Percentiles rank a stretch among this genome's conserved stretches.
Evolutionary conservation across 2,888 invertebrate species (phyloP).

Genomic region (Ellobium chinense): DNA sequence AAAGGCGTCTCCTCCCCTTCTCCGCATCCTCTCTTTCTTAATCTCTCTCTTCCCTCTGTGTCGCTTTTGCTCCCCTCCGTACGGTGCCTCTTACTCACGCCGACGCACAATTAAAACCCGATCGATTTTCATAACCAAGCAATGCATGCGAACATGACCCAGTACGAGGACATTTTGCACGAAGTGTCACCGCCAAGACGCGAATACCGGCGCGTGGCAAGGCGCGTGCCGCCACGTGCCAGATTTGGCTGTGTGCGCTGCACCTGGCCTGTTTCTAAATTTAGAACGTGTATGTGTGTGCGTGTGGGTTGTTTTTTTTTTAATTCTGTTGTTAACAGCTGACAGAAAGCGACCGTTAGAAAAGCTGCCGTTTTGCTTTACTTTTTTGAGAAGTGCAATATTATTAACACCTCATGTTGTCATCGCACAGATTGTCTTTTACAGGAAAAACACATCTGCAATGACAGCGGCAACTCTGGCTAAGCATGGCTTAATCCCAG

Average conservation of each 20-base stretch:
- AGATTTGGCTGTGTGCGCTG: slow-evolving; percentile 9
- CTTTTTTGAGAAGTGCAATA: background rate
- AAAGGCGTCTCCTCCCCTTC: too few species aligned
- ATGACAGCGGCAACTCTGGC: too few species aligned
- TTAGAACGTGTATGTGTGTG: slow-evolving; percentile 25
- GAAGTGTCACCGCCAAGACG: slow-evolving; percentile 11
- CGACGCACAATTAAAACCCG: background rate
- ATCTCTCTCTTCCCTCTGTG: background rate
- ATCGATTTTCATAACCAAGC: slow-evolving; percentile 2
- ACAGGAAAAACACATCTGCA: too few species aligned
- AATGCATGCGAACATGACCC: background rate
- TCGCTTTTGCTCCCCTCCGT: background rate
- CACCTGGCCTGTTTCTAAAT: slow-evolving; percentile 39
- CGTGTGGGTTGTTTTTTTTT: background rate
- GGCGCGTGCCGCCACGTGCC: slow-evolving; percentile 43
- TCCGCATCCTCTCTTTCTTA: background rate
- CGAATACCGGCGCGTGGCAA: slow-evolving; percentile 41
- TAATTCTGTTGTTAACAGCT: background rate
- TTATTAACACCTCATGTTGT: too few species aligned
- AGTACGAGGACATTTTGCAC: background rate
- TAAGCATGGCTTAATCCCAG: too few species aligned
- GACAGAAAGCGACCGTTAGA: background rate
- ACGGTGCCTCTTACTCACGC: background rate
- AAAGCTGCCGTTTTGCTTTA: background rate
- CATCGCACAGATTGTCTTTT: too few species aligned